phyloP scores from a whole-genome alignment of 2,888 invertebrate genomes.

The Brachylomia viminalis region DNA sequence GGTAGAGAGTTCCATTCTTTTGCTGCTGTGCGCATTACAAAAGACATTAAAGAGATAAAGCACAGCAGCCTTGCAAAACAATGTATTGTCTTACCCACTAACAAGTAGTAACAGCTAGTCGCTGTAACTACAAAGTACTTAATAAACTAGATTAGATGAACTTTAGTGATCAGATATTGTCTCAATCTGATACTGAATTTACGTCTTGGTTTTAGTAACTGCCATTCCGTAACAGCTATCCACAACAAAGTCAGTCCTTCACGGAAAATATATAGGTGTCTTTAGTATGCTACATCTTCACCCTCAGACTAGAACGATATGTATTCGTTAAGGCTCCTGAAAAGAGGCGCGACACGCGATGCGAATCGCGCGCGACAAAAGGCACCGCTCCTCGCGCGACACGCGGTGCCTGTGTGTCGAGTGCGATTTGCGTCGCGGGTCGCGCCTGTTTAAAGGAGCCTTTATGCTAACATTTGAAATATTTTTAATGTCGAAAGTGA shows the following conservation, averaged over 20 bases:
- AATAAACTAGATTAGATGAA: conserved; percentile 29
- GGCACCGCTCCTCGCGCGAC: too few species aligned
- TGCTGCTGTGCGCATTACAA: too few species aligned
- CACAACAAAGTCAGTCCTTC: neutral
- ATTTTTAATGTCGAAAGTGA: conserved; percentile 45
- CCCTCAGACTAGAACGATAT: conserved; percentile 14
- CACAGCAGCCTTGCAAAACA: conserved; percentile 10
- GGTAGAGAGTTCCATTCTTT: too few species aligned
- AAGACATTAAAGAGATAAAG: neutral
- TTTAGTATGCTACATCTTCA: neutral
- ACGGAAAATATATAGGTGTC: neutral
- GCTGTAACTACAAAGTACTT: conserved; percentile 23
- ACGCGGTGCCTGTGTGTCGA: too few species aligned
- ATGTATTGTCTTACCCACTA: neutral
- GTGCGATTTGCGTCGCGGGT: too few species aligned
- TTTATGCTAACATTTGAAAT: too few species aligned
- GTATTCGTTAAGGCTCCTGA: too few species aligned
- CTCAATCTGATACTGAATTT: conserved; percentile 18
- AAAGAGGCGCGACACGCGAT: too few species aligned
- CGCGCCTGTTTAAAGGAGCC: too few species aligned
- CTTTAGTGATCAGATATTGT: conserved; percentile 11
- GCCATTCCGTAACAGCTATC: neutral
- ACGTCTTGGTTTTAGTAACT: conserved; percentile 1
- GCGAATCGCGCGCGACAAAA: too few species aligned
- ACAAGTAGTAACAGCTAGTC: neutral